Percentiles rank a stretch among this genome's conserved stretches.
phyloP scores from a whole-genome alignment of 2,113 vertebrate genomes.

The Gracilinanus agilis region DNA sequence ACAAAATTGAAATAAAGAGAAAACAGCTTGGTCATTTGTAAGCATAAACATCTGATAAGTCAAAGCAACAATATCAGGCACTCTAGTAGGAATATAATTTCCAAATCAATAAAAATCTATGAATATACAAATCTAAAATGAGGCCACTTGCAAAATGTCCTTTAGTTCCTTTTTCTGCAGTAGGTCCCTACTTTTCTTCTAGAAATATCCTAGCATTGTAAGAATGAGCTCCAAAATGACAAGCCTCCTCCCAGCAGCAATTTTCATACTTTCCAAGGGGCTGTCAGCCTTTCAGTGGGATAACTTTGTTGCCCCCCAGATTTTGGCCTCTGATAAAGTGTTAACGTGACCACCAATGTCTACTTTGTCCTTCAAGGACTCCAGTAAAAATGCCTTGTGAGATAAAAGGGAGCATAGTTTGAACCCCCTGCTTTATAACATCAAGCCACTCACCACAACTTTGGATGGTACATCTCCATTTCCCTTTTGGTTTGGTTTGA shows the following conservation, averaged over 20 bases:
- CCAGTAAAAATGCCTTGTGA: background rate
- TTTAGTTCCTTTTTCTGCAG: conserved; percentile 34
- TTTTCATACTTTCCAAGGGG: conserved; percentile 6
- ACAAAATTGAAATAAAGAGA: background rate
- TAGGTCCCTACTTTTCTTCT: conserved; percentile 18
- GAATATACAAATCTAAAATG: conserved; percentile 29
- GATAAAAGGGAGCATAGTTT: background rate
- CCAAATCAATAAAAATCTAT: background rate
- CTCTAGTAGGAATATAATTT: background rate
- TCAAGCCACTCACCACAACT: background rate
- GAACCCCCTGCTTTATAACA: background rate
- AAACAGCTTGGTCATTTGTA: background rate
- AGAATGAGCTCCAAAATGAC: background rate
- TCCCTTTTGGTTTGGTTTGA: conserved; percentile 28
- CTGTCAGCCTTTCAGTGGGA: background rate
- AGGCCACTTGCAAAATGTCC: conserved; percentile 1
- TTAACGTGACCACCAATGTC: fast-evolving
- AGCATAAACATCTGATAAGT: background rate
- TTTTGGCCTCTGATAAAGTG: background rate
- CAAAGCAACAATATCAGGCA: background rate
- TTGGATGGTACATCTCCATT: conserved; percentile 10
- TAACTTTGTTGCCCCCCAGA: background rate
- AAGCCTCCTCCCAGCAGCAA: background rate
- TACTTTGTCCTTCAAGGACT: background rate
- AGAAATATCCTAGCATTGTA: background rate